A percentile compares a stretch with the other conserved stretches of the same genome.
phyloP scores from a whole-genome alignment of 2,797 vertebrate species.

The Falco berigora region DNA sequence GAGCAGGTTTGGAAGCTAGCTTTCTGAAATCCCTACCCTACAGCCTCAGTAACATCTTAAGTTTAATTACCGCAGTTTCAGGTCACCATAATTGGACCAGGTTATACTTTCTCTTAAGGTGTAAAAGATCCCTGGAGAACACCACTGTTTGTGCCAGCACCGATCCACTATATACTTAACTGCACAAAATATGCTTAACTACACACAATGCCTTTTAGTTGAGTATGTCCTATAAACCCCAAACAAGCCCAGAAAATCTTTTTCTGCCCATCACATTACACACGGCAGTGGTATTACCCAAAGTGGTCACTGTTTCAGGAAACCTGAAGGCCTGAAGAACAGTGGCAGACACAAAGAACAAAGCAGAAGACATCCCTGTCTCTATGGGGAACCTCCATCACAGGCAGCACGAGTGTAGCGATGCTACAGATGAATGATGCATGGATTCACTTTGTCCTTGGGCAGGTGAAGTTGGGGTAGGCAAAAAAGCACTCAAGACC shows the following conservation, averaged over 20 bases:
- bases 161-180: neutral
- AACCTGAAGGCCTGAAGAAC: neutral
- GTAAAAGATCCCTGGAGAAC: neutral
- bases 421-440: neutral
- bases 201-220: neutral
- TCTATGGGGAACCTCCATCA: neutral
- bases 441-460: neutral
- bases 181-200: neutral
- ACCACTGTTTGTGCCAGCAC: neutral
- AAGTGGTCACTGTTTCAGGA: neutral
- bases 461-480: neutral
- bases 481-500: neutral
- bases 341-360: neutral
- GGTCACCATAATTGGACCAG: neutral
- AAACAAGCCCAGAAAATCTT: neutral
- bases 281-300: fast-evolving
- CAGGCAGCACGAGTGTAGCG: fast-evolving
- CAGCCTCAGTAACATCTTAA: neutral
- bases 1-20: neutral
- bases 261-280: neutral
- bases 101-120: neutral
- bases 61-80: neutral
- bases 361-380: neutral
- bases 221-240: neutral
- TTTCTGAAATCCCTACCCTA: neutral